Percentiles rank a stretch among this genome's conserved stretches.
phyloP scores from a whole-genome alignment of 2,797 vertebrate genomes.

The Epinephelus coioides region DNA sequence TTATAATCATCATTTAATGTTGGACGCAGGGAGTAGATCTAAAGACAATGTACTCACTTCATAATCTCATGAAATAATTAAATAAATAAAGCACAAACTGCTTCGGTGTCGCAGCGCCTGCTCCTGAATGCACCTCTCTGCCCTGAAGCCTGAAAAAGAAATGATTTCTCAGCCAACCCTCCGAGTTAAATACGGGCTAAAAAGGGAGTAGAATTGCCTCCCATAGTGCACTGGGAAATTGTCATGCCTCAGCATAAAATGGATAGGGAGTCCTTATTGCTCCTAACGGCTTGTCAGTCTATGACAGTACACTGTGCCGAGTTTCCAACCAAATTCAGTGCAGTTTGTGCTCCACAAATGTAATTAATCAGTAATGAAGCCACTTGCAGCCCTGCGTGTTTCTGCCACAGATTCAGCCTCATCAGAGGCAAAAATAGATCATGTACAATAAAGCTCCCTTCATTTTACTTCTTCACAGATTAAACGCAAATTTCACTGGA shows the following conservation, averaged over 20 bases:
- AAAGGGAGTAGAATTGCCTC: slow-evolving; percentile 6
- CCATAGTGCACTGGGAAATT: slow-evolving; percentile 16
- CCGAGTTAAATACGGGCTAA: slow-evolving; percentile 24
- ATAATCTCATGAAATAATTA: background rate
- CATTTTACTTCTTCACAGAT: background rate
- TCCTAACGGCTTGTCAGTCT: slow-evolving; percentile 23
- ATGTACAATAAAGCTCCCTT: background rate
- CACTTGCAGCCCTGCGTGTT: background rate
- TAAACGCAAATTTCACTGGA: background rate
- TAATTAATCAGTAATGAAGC: slow-evolving; percentile 24
- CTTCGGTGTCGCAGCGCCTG: background rate
- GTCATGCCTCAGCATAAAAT: slow-evolving; percentile 42
- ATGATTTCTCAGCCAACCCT: background rate
- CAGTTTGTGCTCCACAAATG: background rate
- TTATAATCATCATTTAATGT: too few relatives aligned
- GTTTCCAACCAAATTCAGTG: background rate
- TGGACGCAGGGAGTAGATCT: too few relatives aligned
- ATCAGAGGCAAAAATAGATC: background rate
- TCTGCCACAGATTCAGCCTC: background rate
- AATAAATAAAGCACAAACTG: background rate
- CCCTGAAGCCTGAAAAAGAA: slow-evolving; percentile 2
- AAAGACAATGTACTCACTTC: too few relatives aligned
- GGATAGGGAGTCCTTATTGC: slow-evolving; percentile 12
- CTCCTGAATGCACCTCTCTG: background rate
- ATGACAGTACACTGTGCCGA: background rate